phyloP scores from a whole-genome alignment of 2,888 invertebrate genomes.

The Rhagonycha fulva region DNA sequence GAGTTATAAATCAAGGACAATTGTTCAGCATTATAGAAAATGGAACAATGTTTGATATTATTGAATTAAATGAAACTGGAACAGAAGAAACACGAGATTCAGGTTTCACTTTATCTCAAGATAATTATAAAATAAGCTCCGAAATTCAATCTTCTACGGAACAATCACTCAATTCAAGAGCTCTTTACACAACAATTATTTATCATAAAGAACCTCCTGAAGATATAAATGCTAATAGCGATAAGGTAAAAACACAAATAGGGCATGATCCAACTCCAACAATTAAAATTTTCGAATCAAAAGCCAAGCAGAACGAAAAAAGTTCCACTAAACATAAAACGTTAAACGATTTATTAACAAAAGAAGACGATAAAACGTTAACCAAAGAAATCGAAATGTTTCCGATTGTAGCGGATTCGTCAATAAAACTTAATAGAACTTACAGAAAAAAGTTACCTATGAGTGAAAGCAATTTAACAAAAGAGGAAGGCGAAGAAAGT shows the following conservation, averaged over 20 bases:
- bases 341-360: slow-evolving; percentile 32
- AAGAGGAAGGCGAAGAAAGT: slow-evolving; percentile 9
- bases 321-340: slow-evolving; percentile 31
- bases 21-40: slow-evolving; percentile 54
- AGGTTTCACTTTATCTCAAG: slow-evolving; percentile 21
- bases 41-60: slow-evolving; percentile 54
- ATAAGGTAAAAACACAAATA: slow-evolving; percentile 28
- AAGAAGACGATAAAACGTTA: slow-evolving; percentile 36
- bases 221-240: slow-evolving; percentile 35
- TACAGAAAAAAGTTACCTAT: slow-evolving; percentile 51
- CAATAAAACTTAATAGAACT: slow-evolving; percentile 50
- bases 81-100: slow-evolving; percentile 37
- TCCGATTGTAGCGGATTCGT: slow-evolving; percentile 43
- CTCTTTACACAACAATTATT: slow-evolving; percentile 39
- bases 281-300: slow-evolving; percentile 33
- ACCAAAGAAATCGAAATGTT: slow-evolving; percentile 51
- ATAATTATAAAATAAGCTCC: slow-evolving; percentile 13
- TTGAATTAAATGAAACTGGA: slow-evolving; percentile 52
- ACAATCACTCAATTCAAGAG: slow-evolving; percentile 17
- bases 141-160: slow-evolving; percentile 8
- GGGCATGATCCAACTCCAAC: slow-evolving; percentile 37
- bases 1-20: slow-evolving; percentile 54
- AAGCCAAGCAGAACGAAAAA: slow-evolving; percentile 26
- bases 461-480: slow-evolving; percentile 27
- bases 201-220: slow-evolving; percentile 43